Base-by-base conservation (phyloP, 2,888 invertebrate genomes). In the Gibbula magus region DNA sequence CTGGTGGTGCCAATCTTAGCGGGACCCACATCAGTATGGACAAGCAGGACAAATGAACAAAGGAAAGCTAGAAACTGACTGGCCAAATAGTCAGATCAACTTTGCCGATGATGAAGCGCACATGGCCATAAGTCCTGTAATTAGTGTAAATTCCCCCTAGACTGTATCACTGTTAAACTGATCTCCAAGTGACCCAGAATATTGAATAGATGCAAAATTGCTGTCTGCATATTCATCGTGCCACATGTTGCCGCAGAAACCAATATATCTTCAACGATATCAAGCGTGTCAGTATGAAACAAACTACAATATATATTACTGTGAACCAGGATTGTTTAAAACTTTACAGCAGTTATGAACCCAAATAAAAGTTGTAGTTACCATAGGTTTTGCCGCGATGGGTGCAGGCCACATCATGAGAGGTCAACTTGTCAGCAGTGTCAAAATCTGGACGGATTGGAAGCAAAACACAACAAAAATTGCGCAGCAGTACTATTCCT, bases 381-480 rank as follows among this genome's bases (percentile, higher is more conserved):
- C 82, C 82, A 84, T 77, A 52, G 81, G 82, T 77, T 84, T 84
- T 7, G 82, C 84, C 73, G 82, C 79, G 29, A 81, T 67, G n/a
- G 81, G 81, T 7, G 82, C 70, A 5, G 82, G 81, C 84, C 84
- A 84, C 84, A 84, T 84, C 84, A 84, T 84, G 75, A 18, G 66
- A 39, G 25, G 29, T 52, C 53, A 54, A 54, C 25, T 25, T 74
- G 54, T 53, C 75, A 75, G 75, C 75, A 75, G 75, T 75, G 53
- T 53, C 32, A 75, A 75, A 75, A 54, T 75, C 54, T 75, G 75
- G 75, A 75, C 75, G 75, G 75, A 75, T 54, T 75, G 54, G 52
- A 54, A 54, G 54, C 53, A 52, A 54, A 29, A 53, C 74, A 45
- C 29, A n/a, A 54, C 53, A 39, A 74, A 74, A 74, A 74, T 74